Base-by-base conservation (phyloP, 2,113 vertebrate species). In the Nasalis larvatus region DNA sequence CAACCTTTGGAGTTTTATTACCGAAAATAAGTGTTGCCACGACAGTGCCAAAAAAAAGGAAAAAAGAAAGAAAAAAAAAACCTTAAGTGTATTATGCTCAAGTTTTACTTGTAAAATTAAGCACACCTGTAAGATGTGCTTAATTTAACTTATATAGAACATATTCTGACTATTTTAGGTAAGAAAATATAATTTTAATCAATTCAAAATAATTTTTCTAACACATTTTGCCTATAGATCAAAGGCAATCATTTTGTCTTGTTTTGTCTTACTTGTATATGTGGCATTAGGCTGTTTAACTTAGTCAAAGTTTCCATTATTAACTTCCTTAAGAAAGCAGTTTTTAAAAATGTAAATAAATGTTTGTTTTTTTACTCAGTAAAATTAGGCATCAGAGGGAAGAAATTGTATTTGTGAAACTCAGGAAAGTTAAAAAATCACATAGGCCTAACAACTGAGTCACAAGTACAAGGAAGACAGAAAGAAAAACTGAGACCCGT, bases 31-130 rank as follows among this genome's bases (percentile, higher is more conserved):
- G 2, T 73, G 13, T 73, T 94, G 20, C 18, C 40, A 82, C 58
- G 0, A 86, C 17, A 73, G 7, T 47, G 8, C 0, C 35, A 69
- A 82, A 45, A 47, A 63, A 58, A 78, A 71, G 6, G 47, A 11
- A 40, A n/a, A 54, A 42, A 49, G 1, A 25, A 11, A 68, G 40
- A 42, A 11, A 42, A 86, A 93, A 42, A 60, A 54, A 20, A 78
- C 1, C 0, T 82, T 73, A 12, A 42, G 11, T 40, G 54, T 60
- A 58, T n/a, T 18, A 63, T 21, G 5, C 4, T 76, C 16, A 77
- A 30, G 7, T 89, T 49, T 89, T 83, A 84, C 27, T 30, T 82
- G 3, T 82, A 97, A 91, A 91, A 91, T 80, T 56, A 96, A 94
- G 23, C 60, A 82, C 5, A 86, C 4, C 4, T 92, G 11, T 58